Evolutionary conservation across 2,797 vertebrate species (phyloP).

Genomic region (Pipistrellus nathusii): DNA sequence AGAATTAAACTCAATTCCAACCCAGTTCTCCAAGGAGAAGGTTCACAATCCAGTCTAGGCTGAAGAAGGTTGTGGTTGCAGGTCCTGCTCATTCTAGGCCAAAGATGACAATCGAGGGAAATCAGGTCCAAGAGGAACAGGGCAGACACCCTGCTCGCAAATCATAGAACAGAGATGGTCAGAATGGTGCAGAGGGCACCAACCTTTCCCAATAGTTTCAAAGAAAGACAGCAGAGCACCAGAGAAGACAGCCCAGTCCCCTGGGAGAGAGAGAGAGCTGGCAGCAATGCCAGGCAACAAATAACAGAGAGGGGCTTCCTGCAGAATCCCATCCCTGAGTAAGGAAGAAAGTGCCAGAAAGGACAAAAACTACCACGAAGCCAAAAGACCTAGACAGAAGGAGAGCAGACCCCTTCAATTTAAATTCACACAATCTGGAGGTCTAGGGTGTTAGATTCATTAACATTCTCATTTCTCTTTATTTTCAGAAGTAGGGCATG

Average conservation of each 20-base stretch:
- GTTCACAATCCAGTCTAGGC: neutral
- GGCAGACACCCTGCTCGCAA: neutral
- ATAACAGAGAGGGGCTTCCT: neutral
- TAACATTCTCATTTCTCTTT: conserved; percentile 19
- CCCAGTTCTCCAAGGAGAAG: neutral
- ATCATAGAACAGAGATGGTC: neutral
- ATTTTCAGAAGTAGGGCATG: neutral
- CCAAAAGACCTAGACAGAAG: neutral
- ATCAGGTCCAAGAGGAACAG: neutral
- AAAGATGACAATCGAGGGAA: neutral
- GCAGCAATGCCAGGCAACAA: neutral
- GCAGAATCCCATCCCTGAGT: neutral
- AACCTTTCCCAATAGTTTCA: neutral
- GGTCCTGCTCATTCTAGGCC: neutral
- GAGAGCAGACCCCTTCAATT: neutral
- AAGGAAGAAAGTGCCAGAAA: neutral
- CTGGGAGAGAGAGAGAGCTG: neutral
- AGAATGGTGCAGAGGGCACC: neutral
- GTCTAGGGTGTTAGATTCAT: neutral
- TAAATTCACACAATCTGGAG: neutral
- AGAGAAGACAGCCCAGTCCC: neutral
- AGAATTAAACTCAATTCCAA: neutral
- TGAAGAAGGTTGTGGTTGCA: neutral
- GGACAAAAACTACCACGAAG: neutral
- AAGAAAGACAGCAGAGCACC: neutral